Evolutionary conservation across 1,140 invertebrate genomes (phyloP).

Genomic region (Pogonognathellus flavescens): DNA sequence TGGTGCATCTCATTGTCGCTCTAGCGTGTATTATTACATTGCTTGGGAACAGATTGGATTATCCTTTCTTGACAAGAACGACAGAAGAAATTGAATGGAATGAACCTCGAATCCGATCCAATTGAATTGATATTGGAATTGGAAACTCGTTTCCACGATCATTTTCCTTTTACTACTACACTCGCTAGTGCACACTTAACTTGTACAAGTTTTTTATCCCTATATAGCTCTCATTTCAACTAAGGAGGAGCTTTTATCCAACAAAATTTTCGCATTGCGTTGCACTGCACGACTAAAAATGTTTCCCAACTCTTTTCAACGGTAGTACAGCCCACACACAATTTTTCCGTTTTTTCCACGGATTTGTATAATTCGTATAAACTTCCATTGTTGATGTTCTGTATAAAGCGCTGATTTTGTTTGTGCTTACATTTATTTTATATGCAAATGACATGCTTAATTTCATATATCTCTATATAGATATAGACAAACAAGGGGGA

Average conservation of each 20-base stretch:
- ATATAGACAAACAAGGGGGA: too few species aligned
- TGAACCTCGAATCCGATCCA: constrained; percentile 47
- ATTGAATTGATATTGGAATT: constrained; percentile 48
- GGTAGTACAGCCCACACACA: too few species aligned
- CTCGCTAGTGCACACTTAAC: background rate
- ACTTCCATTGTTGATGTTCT: too few species aligned
- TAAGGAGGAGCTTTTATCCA: background rate
- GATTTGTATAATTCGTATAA: too few species aligned
- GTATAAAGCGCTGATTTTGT: too few species aligned
- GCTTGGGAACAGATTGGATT: constrained; percentile 49
- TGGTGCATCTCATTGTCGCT: constrained; percentile 47
- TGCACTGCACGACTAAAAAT: too few species aligned
- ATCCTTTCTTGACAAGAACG: constrained; percentile 49
- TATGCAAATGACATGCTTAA: too few species aligned
- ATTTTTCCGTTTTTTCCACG: too few species aligned
- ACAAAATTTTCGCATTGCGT: background rate
- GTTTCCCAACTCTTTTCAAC: too few species aligned
- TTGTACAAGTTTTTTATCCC: background rate
- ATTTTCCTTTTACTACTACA: constrained; percentile 24
- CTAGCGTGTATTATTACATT: constrained; percentile 50
- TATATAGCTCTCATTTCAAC: constrained; percentile 7
- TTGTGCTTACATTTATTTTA: too few species aligned
- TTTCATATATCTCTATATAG: too few species aligned
- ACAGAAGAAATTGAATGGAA: constrained; percentile 45
- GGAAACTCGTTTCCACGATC: constrained; percentile 42